phyloP scores from a whole-genome alignment of 2,888 invertebrate species.

The Chymomyza caudatula region DNA sequence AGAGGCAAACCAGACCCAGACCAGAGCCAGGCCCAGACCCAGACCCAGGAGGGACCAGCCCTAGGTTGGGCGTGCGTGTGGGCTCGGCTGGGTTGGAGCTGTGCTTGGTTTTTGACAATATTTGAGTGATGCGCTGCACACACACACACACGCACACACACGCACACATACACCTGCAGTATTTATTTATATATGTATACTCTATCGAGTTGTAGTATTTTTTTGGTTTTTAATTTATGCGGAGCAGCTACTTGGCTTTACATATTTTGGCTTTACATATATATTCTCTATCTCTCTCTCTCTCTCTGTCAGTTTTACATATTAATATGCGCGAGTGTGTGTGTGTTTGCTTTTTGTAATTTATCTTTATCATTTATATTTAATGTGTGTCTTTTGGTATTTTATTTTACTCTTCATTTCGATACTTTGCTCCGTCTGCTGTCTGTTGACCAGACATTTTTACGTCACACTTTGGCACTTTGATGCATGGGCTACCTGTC shows the following conservation, averaged over 20 bases:
- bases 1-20: background rate
- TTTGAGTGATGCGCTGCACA: conserved; percentile 18
- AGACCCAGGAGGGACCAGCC: too few species aligned
- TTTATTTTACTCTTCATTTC: conserved; percentile 16
- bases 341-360: conserved; percentile 46
- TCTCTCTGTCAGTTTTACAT: background rate
- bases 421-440: conserved; percentile 22
- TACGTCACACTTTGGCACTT: conserved; percentile 27
- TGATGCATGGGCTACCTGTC: conserved; percentile 19
- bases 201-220: background rate
- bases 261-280: conserved; percentile 13
- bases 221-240: conserved; percentile 45
- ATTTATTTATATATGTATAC: background rate
- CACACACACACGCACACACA: background rate
- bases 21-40: background rate
- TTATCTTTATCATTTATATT: conserved; percentile 60
- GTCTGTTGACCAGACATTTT: background rate
- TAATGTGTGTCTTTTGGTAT: conserved; percentile 28
- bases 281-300: too few species aligned
- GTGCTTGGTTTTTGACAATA: conserved; percentile 13
- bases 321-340: background rate
- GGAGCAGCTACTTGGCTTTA: conserved; percentile 46
- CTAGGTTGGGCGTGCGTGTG: background rate
- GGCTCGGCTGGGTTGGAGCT: conserved; percentile 28
- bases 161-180: background rate